These are phyloP conservation scores for Euproctis similis DNA, from an alignment of 2,888 invertebrate genomes.

Conservation along the genomic window DNA sequence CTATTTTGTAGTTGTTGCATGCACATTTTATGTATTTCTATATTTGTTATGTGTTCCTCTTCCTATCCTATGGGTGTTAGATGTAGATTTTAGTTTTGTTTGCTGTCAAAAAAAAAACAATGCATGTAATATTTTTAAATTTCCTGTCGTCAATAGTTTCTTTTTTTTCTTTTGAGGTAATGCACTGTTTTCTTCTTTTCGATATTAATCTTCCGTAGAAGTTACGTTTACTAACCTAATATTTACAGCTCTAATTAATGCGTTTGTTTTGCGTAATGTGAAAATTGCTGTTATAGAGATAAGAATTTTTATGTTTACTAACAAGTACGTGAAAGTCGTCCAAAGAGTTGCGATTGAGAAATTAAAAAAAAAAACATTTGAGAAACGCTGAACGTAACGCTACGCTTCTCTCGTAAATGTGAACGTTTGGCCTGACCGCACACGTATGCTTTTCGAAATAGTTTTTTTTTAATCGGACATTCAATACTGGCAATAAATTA, in stretches of 20 bases:
- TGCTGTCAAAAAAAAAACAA: too few relatives aligned
- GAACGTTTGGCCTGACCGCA: slow-evolving; percentile 10
- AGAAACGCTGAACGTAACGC: slow-evolving; percentile 16
- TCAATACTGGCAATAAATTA: too few relatives aligned
- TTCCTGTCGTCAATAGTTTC: slow-evolving; percentile 20
- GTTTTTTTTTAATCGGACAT: too few relatives aligned
- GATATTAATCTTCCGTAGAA: slow-evolving; percentile 7
- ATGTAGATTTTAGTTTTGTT: too few relatives aligned
- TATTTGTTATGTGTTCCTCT: not conserved
- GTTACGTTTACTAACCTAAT: slow-evolving; percentile 11
- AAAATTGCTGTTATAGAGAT: slow-evolving; percentile 17
- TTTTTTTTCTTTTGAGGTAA: slow-evolving; percentile 12
- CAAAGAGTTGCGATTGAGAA: slow-evolving; percentile 28
- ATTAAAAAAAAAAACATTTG: slow-evolving; percentile 24
- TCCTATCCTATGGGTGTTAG: too few relatives aligned
- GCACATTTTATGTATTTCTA: slow-evolving; percentile 10
- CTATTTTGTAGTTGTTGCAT: slow-evolving; percentile 54
- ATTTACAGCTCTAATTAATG: too few relatives aligned
- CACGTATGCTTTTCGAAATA: not conserved
- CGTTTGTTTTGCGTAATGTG: not conserved
- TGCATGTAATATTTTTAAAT: slow-evolving; percentile 17
- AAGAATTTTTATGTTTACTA: slow-evolving; percentile 28
- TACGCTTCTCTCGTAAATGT: slow-evolving; percentile 24
- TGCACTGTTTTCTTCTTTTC: slow-evolving; percentile 17
- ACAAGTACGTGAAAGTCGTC: slow-evolving; percentile 34